Base-by-base conservation (phyloP, 2,888 invertebrate species). In the Caenorhabditis macrosperma region DNA sequence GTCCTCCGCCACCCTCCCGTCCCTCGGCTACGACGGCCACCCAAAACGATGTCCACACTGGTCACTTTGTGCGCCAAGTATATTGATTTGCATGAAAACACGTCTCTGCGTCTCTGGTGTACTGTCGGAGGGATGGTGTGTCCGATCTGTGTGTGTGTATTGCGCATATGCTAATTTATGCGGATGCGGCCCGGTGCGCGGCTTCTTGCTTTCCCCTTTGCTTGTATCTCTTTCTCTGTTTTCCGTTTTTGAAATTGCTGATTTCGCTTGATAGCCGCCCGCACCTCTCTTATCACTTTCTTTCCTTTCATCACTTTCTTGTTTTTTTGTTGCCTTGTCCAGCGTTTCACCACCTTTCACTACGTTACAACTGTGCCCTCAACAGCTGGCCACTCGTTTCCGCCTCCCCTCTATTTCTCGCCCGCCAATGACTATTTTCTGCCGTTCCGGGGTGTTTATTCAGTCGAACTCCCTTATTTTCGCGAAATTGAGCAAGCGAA, bases 41-140 rank as follows among this genome's bases (percentile, higher is more conserved):
- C 74, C 74, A 74, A 74, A 74, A 74, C 59, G 74, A 74, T 74
- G 74, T 74, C 74, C 74, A 71, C 69, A 74, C 64, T 74, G 74
- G 74, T 74, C 74, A 74, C 38, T 74, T 57, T 57, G 74, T 64
- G 74, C 74, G 64, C 41, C 74, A 57, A 59, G 48, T 74, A 59
- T 64, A 74, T 74, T 59, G 74, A 74, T 74, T 52, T 46, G 64
- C 74, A 74, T 64, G 74, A 28, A 74, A 74, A 74, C 74, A 64
- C 63, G 50, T 41, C 22, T 57, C 74, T 64, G 63, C 64, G 74
- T 74, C 74, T 64, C 22, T n/a, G 22, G 24, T 41, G 68, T 46
- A 68, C 30, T 35, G 68, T 61, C 41, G 24, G n/a, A 6, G n/a
- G 30, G 52, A 7, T 20, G 26, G n/a, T 54, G 52, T 50, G 50